phyloP scores from a whole-genome alignment of 1,140 invertebrate genomes.

The Aphelenchoides fujianensis region DNA sequence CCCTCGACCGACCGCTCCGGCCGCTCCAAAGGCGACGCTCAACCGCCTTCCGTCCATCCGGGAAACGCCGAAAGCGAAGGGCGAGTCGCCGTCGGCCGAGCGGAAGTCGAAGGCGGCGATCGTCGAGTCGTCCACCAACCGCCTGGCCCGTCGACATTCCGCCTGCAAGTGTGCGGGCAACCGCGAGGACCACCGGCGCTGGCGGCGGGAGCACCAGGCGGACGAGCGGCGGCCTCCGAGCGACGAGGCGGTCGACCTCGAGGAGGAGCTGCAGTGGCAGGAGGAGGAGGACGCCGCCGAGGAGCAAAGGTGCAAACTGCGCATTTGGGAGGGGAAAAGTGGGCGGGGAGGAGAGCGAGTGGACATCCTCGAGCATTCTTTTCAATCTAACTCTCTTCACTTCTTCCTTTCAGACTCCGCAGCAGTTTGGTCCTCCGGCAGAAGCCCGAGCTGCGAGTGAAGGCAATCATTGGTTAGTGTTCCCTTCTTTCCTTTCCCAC shows the following conservation, averaged over 20 bases:
- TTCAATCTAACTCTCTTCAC: too few relatives aligned
- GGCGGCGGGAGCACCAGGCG: neutral
- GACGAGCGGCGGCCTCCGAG: neutral
- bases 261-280: constrained; percentile 16
- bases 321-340: too few relatives aligned
- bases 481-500: too few relatives aligned
- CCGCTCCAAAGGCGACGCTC: neutral
- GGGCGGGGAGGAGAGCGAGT: too few relatives aligned
- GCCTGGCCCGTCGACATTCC: neutral
- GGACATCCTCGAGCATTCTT: too few relatives aligned
- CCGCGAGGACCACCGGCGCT: constrained; percentile 2
- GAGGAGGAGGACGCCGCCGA: constrained; percentile 13
- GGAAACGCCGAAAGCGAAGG: neutral
- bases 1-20: neutral
- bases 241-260: neutral
- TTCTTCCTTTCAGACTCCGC: constrained; percentile 85
- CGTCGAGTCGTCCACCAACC: constrained; percentile 12
- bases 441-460: constrained; percentile 89
- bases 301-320: constrained; percentile 23
- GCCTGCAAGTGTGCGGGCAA: constrained; percentile 19
- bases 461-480: constrained; percentile 96
- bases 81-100: neutral
- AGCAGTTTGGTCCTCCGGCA: constrained; percentile 92
- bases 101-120: constrained; percentile 7
- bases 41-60: neutral